These are phyloP conservation scores for Grammomys dolichurus DNA, from an alignment of 2,113 vertebrate species.

Conservation along the genomic window DNA sequence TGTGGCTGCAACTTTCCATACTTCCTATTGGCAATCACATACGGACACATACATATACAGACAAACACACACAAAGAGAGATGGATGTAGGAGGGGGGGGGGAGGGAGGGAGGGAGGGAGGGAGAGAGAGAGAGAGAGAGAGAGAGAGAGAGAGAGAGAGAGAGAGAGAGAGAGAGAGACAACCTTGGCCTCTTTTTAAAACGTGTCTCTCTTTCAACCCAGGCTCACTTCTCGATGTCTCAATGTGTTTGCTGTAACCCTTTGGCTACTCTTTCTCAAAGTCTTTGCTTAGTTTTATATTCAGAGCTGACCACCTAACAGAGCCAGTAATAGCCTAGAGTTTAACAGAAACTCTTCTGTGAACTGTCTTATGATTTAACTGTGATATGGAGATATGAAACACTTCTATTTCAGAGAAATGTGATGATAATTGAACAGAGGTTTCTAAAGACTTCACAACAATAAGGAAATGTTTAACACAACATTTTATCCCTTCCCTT, in stretches of 20 bases:
- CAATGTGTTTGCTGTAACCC: neutral
- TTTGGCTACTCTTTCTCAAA: neutral
- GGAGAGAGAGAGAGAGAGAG: no score
- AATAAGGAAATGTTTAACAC: neutral
- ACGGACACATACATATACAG: neutral
- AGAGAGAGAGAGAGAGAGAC: accelerated
- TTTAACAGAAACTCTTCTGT: neutral
- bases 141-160: no score
- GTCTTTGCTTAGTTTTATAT: neutral
- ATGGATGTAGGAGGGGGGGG: no score
- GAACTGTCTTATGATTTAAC: neutral
- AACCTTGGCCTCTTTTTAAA: neutral
- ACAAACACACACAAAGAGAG: neutral
- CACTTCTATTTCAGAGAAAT: neutral
- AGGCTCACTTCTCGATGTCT: neutral
- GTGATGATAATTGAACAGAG: constrained; percentile 2
- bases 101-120: no score
- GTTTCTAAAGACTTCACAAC: neutral
- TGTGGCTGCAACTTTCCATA: neutral
- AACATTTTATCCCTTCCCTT: neutral
- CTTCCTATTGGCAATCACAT: neutral
- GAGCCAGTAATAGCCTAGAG: neutral
- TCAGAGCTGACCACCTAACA: neutral
- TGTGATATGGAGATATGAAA: neutral
- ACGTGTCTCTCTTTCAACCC: neutral